These are phyloP conservation scores for Brevipalpus yothersi DNA, from an alignment of 1,140 invertebrate genomes.

Conservation along the genomic window DNA sequence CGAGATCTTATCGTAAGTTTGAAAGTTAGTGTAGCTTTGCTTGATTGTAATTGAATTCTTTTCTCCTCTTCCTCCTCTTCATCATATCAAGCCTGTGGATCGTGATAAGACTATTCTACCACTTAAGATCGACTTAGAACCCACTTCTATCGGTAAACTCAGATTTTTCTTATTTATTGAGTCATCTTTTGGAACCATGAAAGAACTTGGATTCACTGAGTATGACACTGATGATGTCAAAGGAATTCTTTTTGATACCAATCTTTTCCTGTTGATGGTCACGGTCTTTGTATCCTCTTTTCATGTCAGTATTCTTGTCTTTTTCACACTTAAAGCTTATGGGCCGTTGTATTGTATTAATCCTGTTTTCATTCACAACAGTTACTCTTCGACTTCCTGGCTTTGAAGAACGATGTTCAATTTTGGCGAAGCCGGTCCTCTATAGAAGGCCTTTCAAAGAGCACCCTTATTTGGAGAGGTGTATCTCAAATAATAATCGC, in stretches of 20 bases:
- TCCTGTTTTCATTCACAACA: slow-evolving; percentile 27
- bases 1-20: slow-evolving; percentile 33
- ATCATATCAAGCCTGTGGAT: slow-evolving; percentile 8
- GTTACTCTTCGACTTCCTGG: slow-evolving; percentile 77
- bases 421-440: slow-evolving; percentile 68
- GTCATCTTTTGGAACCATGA: slow-evolving; percentile 42
- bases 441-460: slow-evolving; percentile 62
- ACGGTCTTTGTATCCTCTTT: slow-evolving; percentile 76
- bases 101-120: slow-evolving; percentile 17
- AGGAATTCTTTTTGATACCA: slow-evolving; percentile 83
- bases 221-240: slow-evolving; percentile 94
- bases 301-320: slow-evolving; percentile 27
- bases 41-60: neutral
- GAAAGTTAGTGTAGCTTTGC: neutral
- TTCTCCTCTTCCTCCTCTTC: neutral
- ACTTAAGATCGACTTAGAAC: slow-evolving; percentile 22
- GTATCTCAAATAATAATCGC: slow-evolving; percentile 84
- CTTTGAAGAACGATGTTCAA: slow-evolving; percentile 89
- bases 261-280: slow-evolving; percentile 65
- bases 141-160: slow-evolving; percentile 27
- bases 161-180: slow-evolving; percentile 37
- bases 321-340: neutral
- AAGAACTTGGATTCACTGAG: slow-evolving; percentile 53
- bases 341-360: slow-evolving; percentile 11
- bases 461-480: slow-evolving; percentile 70